Conservation (phyloP, 2,888 invertebrate species). For the Nephrotoma appendiculata region DNA sequence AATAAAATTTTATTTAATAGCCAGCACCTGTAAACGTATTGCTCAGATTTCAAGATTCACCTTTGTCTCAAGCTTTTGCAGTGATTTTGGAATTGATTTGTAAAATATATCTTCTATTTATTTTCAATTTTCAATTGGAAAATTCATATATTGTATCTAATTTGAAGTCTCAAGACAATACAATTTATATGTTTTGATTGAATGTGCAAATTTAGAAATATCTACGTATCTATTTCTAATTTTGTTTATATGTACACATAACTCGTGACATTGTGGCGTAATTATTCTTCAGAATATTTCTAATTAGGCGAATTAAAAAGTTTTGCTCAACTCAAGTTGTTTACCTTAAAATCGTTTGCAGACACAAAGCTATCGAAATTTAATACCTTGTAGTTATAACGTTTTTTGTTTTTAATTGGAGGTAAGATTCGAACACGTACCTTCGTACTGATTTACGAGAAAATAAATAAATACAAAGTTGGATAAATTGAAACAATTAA, state of each 20-base stretch:
- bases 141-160: too few species aligned
- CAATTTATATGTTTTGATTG: neutral
- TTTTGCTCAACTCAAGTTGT: neutral
- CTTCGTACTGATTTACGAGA: neutral
- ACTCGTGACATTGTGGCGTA: neutral
- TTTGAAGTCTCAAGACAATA: neutral
- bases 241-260: neutral
- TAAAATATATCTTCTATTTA: too few species aligned
- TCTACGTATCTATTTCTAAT: neutral
- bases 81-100: too few species aligned
- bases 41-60: neutral
- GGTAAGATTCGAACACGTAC: neutral
- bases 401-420: neutral
- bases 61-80: too few species aligned
- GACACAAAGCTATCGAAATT: conserved; percentile 10
- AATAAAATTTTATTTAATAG: neutral
- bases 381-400: conserved; percentile 11
- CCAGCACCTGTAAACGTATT: neutral
- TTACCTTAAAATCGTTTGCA: neutral
- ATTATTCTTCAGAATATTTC: neutral
- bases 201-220: neutral
- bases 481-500: neutral
- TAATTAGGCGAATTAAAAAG: neutral
- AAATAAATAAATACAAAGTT: neutral
- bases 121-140: too few species aligned